Conservation (phyloP, 1,140 invertebrate genomes). For the Psix sp. region DNA sequence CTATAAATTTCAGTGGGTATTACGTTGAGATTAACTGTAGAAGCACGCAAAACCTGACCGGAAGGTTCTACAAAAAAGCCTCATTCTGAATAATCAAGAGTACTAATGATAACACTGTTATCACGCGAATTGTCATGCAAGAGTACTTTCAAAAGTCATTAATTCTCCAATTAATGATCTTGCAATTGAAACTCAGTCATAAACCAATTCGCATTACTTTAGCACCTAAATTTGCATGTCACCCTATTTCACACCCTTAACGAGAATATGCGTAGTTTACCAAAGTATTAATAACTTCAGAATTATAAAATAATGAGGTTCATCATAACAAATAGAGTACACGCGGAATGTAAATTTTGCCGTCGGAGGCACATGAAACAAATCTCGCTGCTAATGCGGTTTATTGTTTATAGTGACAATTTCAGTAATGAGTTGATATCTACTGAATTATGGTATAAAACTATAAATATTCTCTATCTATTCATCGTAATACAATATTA, state of each 20-base stretch:
- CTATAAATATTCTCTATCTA: slow-evolving; percentile 1
- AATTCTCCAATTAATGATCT: too few species aligned
- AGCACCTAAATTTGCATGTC: too few species aligned
- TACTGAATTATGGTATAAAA: slow-evolving; percentile 27
- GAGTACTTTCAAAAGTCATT: too few species aligned
- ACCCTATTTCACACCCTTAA: not conserved
- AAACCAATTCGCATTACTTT: too few species aligned
- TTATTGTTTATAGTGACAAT: slow-evolving; percentile 27
- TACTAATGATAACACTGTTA: too few species aligned
- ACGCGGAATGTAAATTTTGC: slow-evolving; percentile 2
- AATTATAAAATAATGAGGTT: slow-evolving; percentile 29
- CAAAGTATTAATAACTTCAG: not conserved
- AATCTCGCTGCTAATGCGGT: slow-evolving; percentile 12
- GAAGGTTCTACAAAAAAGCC: slow-evolving; percentile 5
- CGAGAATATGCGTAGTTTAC: slow-evolving; percentile 3
- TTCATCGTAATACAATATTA: slow-evolving; percentile 15
- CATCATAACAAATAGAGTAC: slow-evolving; percentile 26
- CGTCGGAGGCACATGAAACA: not conserved
- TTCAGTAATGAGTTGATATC: slow-evolving; percentile 20
- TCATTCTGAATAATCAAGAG: too few species aligned
- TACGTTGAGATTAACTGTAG: slow-evolving; percentile 19
- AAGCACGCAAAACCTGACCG: slow-evolving; percentile 6
- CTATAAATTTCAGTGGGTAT: slow-evolving; percentile 29
- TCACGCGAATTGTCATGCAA: too few species aligned
- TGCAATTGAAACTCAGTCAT: too few species aligned